phyloP scores from a whole-genome alignment of 2,113 vertebrate species.

The Eolophus roseicapilla region DNA sequence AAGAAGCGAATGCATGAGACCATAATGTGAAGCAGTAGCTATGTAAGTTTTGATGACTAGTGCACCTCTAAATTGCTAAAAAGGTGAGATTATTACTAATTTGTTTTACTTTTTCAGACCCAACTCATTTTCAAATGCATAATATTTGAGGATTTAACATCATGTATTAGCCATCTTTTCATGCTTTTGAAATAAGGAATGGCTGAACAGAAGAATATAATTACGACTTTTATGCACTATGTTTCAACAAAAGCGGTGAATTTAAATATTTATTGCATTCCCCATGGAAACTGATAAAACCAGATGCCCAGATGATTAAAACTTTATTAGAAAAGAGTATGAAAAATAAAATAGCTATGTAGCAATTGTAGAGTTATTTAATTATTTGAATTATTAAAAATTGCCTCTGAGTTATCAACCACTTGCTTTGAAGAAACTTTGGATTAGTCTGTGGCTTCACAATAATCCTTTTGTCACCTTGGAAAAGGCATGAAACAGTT shows the following conservation, averaged over 20 bases:
- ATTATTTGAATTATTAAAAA: background rate
- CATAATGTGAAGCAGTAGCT: background rate
- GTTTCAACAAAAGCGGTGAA: background rate
- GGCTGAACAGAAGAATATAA: background rate
- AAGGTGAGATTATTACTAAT: background rate
- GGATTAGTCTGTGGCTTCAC: background rate
- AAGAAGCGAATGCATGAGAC: background rate
- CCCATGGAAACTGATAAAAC: background rate
- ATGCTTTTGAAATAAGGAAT: background rate
- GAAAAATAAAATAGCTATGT: background rate
- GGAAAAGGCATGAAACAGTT: background rate
- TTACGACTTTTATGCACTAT: background rate
- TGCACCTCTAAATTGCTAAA: background rate
- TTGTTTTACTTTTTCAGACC: background rate
- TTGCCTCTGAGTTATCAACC: background rate
- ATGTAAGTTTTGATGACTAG: accelerated
- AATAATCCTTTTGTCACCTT: background rate
- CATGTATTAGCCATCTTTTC: background rate
- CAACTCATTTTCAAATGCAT: background rate
- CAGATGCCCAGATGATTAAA: background rate
- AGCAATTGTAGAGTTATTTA: background rate
- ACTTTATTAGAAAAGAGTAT: background rate
- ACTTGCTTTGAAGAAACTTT: background rate
- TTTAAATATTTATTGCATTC: background rate
- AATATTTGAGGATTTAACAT: background rate